These are phyloP conservation scores for Conger conger DNA, from an alignment of 2,113 vertebrate genomes.

Conservation along the genomic window DNA sequence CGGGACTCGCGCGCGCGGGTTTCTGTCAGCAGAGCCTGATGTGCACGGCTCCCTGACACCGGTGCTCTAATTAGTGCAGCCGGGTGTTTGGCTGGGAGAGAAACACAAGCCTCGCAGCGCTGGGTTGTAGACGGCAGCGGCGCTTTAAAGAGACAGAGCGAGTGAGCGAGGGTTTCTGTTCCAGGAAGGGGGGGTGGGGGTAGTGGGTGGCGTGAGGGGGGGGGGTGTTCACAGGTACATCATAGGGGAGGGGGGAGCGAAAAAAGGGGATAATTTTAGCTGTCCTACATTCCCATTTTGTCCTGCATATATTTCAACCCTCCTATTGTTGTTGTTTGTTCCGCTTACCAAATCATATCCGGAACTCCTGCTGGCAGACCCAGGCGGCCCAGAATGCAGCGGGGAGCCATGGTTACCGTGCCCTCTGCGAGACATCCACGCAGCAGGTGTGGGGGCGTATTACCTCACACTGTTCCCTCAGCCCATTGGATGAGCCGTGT, in stretches of 20 bases:
- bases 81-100: not conserved
- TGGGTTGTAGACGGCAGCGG: not conserved
- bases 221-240: not conserved
- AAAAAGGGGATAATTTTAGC: not conserved
- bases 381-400: not conserved
- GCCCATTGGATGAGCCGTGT: not conserved
- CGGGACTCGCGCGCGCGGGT: not conserved
- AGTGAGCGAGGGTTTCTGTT: not conserved
- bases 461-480: not conserved
- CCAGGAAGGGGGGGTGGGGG: not conserved
- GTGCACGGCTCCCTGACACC: not conserved
- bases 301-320: slow-evolving; percentile 31
- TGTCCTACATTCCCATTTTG: not conserved
- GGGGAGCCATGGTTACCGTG: not conserved
- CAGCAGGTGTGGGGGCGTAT: not conserved
- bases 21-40: not conserved
- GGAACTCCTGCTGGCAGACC: not conserved
- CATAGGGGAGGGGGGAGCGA: not conserved
- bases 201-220: not conserved
- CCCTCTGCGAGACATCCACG: not conserved
- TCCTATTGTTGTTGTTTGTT: slow-evolving; percentile 24
- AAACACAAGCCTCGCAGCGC: not conserved
- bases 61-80: not conserved
- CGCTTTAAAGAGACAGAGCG: not conserved
- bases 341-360: slow-evolving; percentile 24